A percentile compares a stretch with the other conserved stretches of the same genome.
phyloP scores from a whole-genome alignment of 1,140 invertebrate species.

The Heliconius hermathena region DNA sequence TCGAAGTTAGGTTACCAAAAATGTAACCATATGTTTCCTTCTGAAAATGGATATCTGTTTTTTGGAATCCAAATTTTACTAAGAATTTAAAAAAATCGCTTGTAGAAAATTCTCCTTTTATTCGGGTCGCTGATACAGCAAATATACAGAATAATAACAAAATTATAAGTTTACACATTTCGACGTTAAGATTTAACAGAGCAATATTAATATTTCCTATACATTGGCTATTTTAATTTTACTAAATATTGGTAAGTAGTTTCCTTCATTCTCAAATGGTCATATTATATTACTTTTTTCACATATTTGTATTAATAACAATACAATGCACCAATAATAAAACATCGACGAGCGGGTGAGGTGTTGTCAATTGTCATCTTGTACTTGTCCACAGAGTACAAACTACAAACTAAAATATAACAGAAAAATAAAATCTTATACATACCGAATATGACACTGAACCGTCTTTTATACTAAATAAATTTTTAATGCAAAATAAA shows the following conservation, averaged over 20 bases:
- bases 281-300: neutral
- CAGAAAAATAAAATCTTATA: neutral
- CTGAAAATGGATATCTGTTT: slow-evolving; percentile 92
- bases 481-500: too few species aligned
- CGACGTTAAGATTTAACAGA: slow-evolving; percentile 41
- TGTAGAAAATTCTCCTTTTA: slow-evolving; percentile 72
- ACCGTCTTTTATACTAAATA: too few species aligned
- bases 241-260: neutral
- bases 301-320: slow-evolving; percentile 1
- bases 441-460: too few species aligned
- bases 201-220: slow-evolving; percentile 37
- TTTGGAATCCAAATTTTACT: slow-evolving; percentile 97
- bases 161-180: slow-evolving; percentile 59
- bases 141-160: slow-evolving; percentile 56
- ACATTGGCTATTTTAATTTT: neutral
- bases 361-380: slow-evolving; percentile 12
- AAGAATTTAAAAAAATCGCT: slow-evolving; percentile 93
- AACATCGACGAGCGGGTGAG: neutral
- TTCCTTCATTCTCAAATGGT: slow-evolving; percentile 1
- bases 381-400: neutral
- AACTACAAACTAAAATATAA: neutral
- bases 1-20: slow-evolving; percentile 95
- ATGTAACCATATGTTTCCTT: slow-evolving; percentile 95
- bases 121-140: slow-evolving; percentile 56
- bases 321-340: slow-evolving; percentile 7